Evolutionary conservation across 2,113 vertebrate genomes (phyloP), one percentile per base, ranked within the genome.

Genomic region (Aptenodytes patagonicus): DNA sequence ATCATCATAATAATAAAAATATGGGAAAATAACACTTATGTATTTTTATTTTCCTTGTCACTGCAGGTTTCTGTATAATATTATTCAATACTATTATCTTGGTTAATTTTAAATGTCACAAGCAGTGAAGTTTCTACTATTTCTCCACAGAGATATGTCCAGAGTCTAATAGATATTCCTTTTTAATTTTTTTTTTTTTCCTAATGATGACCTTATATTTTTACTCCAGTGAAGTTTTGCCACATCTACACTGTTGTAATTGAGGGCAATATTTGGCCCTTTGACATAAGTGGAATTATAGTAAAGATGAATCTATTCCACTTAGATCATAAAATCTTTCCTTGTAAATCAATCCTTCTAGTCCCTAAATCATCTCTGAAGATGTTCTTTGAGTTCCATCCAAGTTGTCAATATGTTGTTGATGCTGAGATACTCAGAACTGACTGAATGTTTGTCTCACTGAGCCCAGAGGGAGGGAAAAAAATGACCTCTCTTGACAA

Each of bases 331-430:
- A 96, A 97, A 90, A 96, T 97, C 97, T 96, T 98, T 91, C 90
- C 91, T 91, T 95, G 93, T 98, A 98, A 98, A 98, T 98, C 97
- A 98, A 87, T 98, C 83, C 79, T 44, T 94, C 42, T 66, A 95
- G 94, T 97, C 76, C 90, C 96, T 98, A 98, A 97, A 97, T 98
- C 97, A 96, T 76, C 60, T 60, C 96, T 90, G 94, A 90, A 78
- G 97, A 97, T 93, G 95, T 84, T 97, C 93, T 95, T 97, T 98
- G 97, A 98, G 96, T 73, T 93, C 60, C 49, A 85, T 98, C 98
- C 98, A 98, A 96, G 95, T 66, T 97, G 96, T 97, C 98, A 97
- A 98, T 97, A 98, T 62, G 66, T 76, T 94, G 97, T 97, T 97
- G 79, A 24, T 96, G 94, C 95, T 79, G 95, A 96, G 96, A 96